Evolutionary conservation across 1,140 invertebrate species (phyloP), one percentile per base, ranked within the genome.

Genomic region (Trachymyrmex septentrionalis): DNA sequence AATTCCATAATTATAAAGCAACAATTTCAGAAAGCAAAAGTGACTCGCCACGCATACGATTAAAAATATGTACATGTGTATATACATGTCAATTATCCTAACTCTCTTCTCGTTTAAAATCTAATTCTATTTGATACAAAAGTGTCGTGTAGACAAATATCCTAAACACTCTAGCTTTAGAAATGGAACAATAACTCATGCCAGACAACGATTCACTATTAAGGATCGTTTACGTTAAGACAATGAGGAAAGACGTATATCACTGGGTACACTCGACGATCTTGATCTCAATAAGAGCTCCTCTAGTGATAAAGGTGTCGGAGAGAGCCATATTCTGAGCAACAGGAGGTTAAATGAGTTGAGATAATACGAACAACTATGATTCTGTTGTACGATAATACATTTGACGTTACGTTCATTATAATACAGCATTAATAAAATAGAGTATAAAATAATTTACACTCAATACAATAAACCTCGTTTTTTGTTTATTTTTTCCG

Each of bases 241-340:
- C 93, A 94, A 94, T 91, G 61, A 81, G 59, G 38, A 84, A 63
- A 84, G 67, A 87, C 82, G 78, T 86, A 89, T 89, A 87, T 71
- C 86, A 67, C 69, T 57, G 90, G 90, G 57, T 88, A 66, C 86
- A 90, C 92, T 92, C 81, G 82, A 91, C 92, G 91, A 92, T 92
- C n/a, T n/a, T 92, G 92, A 94, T 95, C 92, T 91, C 76, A 75
- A 76, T 75, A 76, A 92, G 92, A 75, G 86, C 76, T 88, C 84
- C 75, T 89, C 59, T 90, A 84, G 64, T 12, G 27, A 88, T 34
- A 34, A 90, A 61, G 21, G 53, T 82, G 21, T 85, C 66, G 61
- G 30, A 57, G 63, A 69, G 72, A 90, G 80, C 77, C 66, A 76
- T 73, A 48, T 86, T 91, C 53, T 44, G 48, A 86, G 77, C 82